Evolutionary conservation across 2,797 vertebrate genomes (phyloP), one percentile per base, ranked within the genome.

Genomic region (Molossus alvarezi): DNA sequence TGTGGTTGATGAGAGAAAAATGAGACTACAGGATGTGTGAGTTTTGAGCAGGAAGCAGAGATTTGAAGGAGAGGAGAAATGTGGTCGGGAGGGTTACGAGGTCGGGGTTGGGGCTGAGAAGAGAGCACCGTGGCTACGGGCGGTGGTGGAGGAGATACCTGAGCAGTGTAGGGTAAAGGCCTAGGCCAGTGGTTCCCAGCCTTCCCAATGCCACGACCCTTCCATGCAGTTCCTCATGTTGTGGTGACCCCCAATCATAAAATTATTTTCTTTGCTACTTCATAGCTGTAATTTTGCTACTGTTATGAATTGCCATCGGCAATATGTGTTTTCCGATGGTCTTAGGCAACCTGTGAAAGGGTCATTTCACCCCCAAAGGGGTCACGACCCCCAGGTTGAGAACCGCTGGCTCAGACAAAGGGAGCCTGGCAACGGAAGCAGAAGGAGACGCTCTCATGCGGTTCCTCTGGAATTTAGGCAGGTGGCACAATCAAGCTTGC

Each of bases 11-110:
- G 53, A 86, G 73, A 41, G 51, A 72, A 86, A 71, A 27, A 27
- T 9, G 64, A 82, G 48, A 73, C 21, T 55, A 72, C 0, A 7
- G 27, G 23, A 55, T 45, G 83, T 53, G 23, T 41, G 53, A 91
- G 51, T 88, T 95, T 79, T 23, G 55, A 64, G 82, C 15, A 48
- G 80, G 88, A 82, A 73, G 55, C 25, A 51, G 53, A 95, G 53
- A 55, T 57, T 13, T 79, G 48, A 92, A 81, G 6, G 71, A 53
- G 62, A 67, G 51, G 81, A 84, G 67, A 79, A 90, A 71, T 37
- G 48, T 37, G 9, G n/a, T 23, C 77, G 23, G 20, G 33, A 48
- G 81, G 48, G 18, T 81, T 67, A 51, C 6, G 25, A 15, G 48
- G 20, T 48, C 75, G 8, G 13, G 21, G n/a, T 27, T 23, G 4